These are phyloP conservation scores for Amblyjoppa fuscipennis DNA, from an alignment of 2,888 invertebrate genomes.

Conservation along the genomic window DNA sequence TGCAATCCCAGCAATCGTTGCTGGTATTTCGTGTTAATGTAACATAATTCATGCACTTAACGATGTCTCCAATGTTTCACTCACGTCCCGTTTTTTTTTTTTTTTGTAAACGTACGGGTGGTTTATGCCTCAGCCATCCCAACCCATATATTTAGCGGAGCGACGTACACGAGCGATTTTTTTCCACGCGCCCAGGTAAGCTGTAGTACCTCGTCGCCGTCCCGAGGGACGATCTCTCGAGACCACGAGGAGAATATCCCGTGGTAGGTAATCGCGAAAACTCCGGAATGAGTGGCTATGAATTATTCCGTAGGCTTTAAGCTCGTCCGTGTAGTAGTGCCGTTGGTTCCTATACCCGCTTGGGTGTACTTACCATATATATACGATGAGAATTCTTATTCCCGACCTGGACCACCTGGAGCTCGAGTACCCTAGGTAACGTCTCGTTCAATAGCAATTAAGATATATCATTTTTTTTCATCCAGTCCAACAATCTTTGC, in stretches of 20 bases:
- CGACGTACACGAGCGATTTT: conserved; percentile 38
- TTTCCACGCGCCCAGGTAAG: conserved; percentile 38
- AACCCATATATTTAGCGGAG: conserved; percentile 20
- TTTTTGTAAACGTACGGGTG: background rate
- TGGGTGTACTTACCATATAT: conserved; percentile 12
- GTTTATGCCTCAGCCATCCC: conserved; percentile 1
- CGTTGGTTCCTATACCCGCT: conserved; percentile 34
- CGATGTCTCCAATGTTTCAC: background rate
- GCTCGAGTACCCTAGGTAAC: conserved; percentile 8
- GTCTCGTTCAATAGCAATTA: conserved; percentile 7
- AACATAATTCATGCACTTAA: background rate
- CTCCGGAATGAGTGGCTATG: conserved; percentile 65
- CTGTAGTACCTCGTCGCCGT: conserved; percentile 44
- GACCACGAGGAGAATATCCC: conserved; percentile 51
- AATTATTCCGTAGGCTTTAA: conserved; percentile 58
- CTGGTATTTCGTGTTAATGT: background rate
- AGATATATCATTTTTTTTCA: background rate
- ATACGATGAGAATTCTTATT: conserved; percentile 32
- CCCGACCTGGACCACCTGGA: background rate
- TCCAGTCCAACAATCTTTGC: background rate
- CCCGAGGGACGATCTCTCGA: conserved; percentile 59
- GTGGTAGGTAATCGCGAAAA: conserved; percentile 65
- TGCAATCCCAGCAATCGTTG: background rate
- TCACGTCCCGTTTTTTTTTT: background rate
- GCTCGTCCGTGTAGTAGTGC: conserved; percentile 44